These are phyloP conservation scores for Cheilinus undulatus DNA, from an alignment of 2,113 vertebrate genomes.

Conservation along the genomic window DNA sequence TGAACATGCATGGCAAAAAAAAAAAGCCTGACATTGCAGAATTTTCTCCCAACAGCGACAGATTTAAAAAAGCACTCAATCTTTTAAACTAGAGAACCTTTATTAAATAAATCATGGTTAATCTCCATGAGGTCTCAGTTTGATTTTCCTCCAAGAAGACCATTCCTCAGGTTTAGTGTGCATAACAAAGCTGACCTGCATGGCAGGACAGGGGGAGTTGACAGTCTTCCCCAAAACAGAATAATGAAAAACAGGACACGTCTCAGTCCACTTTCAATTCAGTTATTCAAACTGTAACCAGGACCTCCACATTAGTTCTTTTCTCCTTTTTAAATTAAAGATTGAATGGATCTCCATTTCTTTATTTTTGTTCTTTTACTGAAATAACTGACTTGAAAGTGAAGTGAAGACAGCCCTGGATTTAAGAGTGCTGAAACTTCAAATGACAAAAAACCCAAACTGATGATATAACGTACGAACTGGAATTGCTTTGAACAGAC, in stretches of 20 bases:
- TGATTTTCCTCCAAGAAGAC: slow-evolving; percentile 70
- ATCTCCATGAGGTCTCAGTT: slow-evolving; percentile 77
- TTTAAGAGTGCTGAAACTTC: slow-evolving; percentile 51
- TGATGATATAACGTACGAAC: slow-evolving; percentile 37
- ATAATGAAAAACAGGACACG: slow-evolving; percentile 46
- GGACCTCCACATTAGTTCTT: background rate
- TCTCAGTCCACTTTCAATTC: slow-evolving; percentile 61
- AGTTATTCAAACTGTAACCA: slow-evolving; percentile 18
- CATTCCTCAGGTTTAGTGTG: slow-evolving; percentile 74
- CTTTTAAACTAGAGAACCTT: slow-evolving; percentile 79
- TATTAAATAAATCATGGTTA: slow-evolving; percentile 82
- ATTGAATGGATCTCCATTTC: background rate
- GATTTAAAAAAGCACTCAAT: slow-evolving; percentile 59
- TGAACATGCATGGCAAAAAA: background rate
- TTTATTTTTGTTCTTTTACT: background rate
- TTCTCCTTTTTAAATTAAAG: slow-evolving; percentile 10
- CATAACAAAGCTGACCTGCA: slow-evolving; percentile 79
- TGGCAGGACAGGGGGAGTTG: slow-evolving; percentile 76
- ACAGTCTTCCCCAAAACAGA: slow-evolving; percentile 66
- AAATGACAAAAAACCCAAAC: slow-evolving; percentile 43
- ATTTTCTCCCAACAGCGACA: slow-evolving; percentile 10
- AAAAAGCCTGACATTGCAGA: background rate
- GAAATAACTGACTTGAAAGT: slow-evolving; percentile 54
- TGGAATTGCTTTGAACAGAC: slow-evolving; percentile 27
- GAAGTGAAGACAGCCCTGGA: slow-evolving; percentile 44